Evolutionary conservation across 2,113 vertebrate genomes (phyloP).

Genomic region (Myotis brandtii): DNA sequence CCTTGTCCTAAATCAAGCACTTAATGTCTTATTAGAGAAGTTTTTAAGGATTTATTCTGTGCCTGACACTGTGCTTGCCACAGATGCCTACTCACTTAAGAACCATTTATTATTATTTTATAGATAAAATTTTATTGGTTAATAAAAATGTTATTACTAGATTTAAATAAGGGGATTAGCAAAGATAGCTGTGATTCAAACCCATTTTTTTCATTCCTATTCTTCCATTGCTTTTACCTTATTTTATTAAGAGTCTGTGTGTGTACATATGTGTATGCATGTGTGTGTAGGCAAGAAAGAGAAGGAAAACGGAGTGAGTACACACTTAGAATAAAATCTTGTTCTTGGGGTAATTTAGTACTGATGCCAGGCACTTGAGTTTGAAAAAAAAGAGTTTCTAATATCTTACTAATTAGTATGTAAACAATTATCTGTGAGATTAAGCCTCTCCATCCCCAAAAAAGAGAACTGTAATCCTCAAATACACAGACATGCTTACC

Average conservation of each 20-base stretch:
- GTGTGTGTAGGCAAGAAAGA: background rate
- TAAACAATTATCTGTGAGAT: constrained; percentile 51
- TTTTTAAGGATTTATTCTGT: background rate
- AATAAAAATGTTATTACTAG: background rate
- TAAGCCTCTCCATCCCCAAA: background rate
- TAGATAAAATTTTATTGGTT: background rate
- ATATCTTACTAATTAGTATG: constrained; percentile 5
- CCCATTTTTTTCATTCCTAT: background rate
- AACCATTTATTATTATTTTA: constrained; percentile 22
- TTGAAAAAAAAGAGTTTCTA: background rate
- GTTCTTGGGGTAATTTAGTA: background rate
- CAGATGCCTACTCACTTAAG: background rate
- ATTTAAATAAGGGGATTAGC: background rate
- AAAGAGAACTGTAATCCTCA: constrained; percentile 39
- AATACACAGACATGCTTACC: background rate
- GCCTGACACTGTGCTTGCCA: background rate
- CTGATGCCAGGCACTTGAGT: background rate
- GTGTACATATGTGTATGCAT: background rate
- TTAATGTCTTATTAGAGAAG: background rate
- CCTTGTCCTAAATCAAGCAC: background rate
- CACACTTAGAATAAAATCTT: constrained; percentile 15
- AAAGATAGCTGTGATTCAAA: background rate
- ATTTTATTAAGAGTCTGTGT: background rate
- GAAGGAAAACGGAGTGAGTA: background rate
- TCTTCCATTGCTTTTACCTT: background rate